Base-by-base conservation (phyloP, 2,888 invertebrate genomes). In the Bugula neritina region DNA sequence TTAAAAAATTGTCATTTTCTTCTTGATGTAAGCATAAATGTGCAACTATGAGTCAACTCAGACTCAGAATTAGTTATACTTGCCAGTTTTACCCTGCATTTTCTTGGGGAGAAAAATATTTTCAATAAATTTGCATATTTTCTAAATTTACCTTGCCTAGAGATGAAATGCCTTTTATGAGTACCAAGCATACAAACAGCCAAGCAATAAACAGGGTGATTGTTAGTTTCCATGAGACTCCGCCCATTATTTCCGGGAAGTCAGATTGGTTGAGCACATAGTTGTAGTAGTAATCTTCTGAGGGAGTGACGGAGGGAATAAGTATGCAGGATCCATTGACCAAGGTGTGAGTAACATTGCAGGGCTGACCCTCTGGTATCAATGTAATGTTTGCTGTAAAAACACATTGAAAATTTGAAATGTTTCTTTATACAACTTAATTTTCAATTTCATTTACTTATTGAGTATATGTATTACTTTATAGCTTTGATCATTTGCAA, bases 241-340 rank as follows among this genome's bases (percentile, higher is more conserved):
- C 73, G 0, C 82, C 83, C 72, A 81, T 76, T n/a, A 82, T 78
- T 43, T 80, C 79, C 29, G 84, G 81, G n/a, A 79, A 75, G 1
- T 75, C 74, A 1, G 80, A 79, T 76, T 81, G 79, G 72, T 80
- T 77, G 69, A 84, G 76, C 1, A 84, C 82, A 71, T 78, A 79
- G 58, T 77, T 74, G 71, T 93, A 91, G 85, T 92, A 95, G 85
- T 93, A 95, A 85, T 94, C 93, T 86, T 94, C 93, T 35, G 93
- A 91, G 43, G 94, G 92, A 72, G 93, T 92, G 79, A 90, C 90
- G 58, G 91, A 43, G 43, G 5, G 10, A 17, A 43, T 31, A 31
- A 91, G 76, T 88, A 87, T 73, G 88, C 87, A 5, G 91, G 63
- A 31, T 25, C 63, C 63, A 31, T 34, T 63, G 63, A 43, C 10